Evolutionary conservation across 1,140 invertebrate species (phyloP).

Genomic region (Anagrus nilaparvatae): DNA sequence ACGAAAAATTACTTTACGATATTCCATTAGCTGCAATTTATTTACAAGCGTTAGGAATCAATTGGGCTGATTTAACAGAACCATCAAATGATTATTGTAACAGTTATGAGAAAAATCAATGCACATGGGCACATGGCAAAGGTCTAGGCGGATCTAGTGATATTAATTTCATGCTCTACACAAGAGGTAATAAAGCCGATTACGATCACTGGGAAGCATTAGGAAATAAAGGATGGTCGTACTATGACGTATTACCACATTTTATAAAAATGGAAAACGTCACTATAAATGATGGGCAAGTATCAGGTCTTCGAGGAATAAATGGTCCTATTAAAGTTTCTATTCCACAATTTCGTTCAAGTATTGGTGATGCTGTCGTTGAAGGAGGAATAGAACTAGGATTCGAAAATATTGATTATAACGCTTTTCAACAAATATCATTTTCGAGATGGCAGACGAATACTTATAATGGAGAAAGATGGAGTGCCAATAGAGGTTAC

Average conservation of each 20-base stretch:
- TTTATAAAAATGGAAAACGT: slow-evolving; percentile 60
- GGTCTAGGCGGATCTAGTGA: slow-evolving; percentile 59
- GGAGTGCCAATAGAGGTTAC: no score
- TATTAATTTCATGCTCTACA: slow-evolving; percentile 64
- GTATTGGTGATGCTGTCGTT: no score
- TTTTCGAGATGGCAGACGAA: no score
- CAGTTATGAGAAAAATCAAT: slow-evolving; percentile 15
- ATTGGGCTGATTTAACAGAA: slow-evolving; percentile 53
- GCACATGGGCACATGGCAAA: slow-evolving; percentile 54
- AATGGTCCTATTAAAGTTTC: no score
- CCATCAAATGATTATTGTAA: slow-evolving; percentile 48
- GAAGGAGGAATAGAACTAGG: no score
- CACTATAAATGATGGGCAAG: no score
- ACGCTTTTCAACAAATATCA: no score
- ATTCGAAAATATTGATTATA: no score
- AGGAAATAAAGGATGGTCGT: slow-evolving; percentile 76
- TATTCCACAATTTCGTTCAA: no score
- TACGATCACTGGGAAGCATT: slow-evolving; percentile 55
- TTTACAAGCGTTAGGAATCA: slow-evolving; percentile 50
- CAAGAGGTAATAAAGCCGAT: slow-evolving; percentile 53
- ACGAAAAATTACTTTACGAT: slow-evolving; percentile 49
- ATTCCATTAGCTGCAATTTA: slow-evolving; percentile 54
- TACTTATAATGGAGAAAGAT: no score
- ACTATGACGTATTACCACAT: slow-evolving; percentile 63
- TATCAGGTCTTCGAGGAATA: no score